Evolutionary conservation across 2,113 vertebrate genomes (phyloP).

Genomic region (Regulus satrapa): DNA sequence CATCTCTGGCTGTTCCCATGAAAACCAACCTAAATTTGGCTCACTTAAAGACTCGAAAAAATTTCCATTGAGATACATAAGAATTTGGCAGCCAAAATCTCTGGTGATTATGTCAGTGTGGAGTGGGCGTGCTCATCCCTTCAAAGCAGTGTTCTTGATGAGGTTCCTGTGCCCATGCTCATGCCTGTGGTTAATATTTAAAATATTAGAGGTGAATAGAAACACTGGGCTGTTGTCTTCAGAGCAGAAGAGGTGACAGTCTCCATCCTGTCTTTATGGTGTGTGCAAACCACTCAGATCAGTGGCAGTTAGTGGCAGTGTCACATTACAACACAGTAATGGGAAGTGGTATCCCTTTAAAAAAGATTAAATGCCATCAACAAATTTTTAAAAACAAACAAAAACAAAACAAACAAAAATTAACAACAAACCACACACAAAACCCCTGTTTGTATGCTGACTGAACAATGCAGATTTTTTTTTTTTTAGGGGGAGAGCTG

Average conservation of each 20-base stretch:
- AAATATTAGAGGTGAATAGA: neutral
- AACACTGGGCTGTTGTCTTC: neutral
- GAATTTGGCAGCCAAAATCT: neutral
- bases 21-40: constrained; percentile 1
- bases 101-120: neutral
- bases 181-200: neutral
- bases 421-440: neutral
- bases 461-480: neutral
- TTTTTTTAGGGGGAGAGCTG: neutral
- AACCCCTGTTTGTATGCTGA: neutral
- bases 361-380: neutral
- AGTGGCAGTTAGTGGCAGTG: neutral
- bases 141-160: neutral
- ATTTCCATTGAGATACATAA: neutral
- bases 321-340: neutral
- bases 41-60: neutral
- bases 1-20: neutral
- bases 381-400: too few relatives aligned
- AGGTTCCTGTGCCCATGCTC: neutral
- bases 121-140: neutral
- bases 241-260: neutral
- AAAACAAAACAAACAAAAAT: too few relatives aligned
- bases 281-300: neutral
- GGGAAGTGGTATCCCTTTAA: neutral
- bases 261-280: neutral